A percentile compares a stretch with the other conserved stretches of the same genome.
Evolutionary conservation across 2,113 vertebrate genomes (phyloP).

Genomic region (Haemorhous mexicanus): DNA sequence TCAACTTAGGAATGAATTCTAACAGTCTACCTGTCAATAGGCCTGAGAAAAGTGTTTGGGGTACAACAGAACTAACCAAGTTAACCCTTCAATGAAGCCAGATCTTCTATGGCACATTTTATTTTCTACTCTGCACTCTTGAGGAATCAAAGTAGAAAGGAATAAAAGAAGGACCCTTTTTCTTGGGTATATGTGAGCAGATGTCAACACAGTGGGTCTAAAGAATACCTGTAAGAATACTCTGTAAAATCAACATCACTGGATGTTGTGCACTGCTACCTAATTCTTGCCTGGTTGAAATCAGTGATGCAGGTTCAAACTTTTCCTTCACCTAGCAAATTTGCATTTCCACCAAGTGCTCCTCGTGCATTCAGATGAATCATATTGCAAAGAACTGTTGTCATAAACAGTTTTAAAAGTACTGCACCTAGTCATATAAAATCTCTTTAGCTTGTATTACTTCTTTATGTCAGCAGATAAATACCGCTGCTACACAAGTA

Average conservation of each 20-base stretch:
- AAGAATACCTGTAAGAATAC: not conserved
- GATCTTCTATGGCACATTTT: not conserved
- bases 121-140: not conserved
- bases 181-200: not conserved
- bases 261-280: not conserved
- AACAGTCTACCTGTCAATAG: fast-evolving
- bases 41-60: not conserved
- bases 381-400: not conserved
- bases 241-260: not conserved
- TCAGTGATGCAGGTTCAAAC: not conserved
- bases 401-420: not conserved
- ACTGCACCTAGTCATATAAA: not conserved
- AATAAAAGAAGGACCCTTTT: not conserved
- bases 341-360: not conserved
- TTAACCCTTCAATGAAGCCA: not conserved
- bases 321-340: not conserved
- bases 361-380: not conserved
- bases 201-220: not conserved
- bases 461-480: slow-evolving; percentile 58
- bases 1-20: not conserved
- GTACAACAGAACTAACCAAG: not conserved
- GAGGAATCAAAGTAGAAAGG: not conserved
- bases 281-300: not conserved
- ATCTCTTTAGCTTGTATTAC: not conserved
- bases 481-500: not conserved